These are phyloP conservation scores for Apus apus DNA, from an alignment of 2,113 vertebrate genomes.

Conservation along the genomic window DNA sequence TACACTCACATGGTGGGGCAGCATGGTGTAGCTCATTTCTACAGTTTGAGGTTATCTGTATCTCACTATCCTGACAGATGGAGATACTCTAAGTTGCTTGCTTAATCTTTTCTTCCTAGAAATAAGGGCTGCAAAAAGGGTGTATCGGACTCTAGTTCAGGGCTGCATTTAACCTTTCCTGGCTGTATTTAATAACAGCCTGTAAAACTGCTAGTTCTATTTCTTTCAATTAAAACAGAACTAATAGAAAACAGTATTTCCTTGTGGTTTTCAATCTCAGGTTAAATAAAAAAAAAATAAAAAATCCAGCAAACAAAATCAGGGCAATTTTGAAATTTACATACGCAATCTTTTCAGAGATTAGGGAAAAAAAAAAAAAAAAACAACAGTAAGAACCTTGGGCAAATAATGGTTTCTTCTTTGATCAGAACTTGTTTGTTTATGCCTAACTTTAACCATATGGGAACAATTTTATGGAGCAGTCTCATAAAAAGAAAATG, in stretches of 20 bases:
- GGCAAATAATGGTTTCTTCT: conserved; percentile 49
- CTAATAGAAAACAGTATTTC: background rate
- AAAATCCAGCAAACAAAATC: background rate
- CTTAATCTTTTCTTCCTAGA: background rate
- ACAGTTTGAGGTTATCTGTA: background rate
- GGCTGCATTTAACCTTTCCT: background rate
- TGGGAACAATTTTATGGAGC: conserved; percentile 46
- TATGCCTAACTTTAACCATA: conserved; percentile 58
- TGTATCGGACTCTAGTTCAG: background rate
- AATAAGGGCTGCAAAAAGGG: background rate
- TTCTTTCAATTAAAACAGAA: background rate
- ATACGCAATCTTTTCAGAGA: conserved; percentile 37
- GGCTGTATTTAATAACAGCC: background rate
- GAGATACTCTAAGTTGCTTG: background rate
- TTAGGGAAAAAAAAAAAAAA: background rate
- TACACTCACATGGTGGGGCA: background rate
- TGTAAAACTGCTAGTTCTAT: background rate
- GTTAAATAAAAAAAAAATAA: conserved; percentile 24
- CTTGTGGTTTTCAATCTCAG: background rate
- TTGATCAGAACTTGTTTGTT: conserved; percentile 64
- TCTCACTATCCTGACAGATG: background rate
- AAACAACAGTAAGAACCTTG: conserved; percentile 25
- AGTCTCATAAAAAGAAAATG: conserved; percentile 61
- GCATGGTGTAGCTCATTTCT: background rate
- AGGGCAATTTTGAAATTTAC: conserved; percentile 13